Evolutionary conservation across 2,113 vertebrate species (phyloP), one percentile per base, ranked within the genome.

Genomic region (Taurulus bubalis): DNA sequence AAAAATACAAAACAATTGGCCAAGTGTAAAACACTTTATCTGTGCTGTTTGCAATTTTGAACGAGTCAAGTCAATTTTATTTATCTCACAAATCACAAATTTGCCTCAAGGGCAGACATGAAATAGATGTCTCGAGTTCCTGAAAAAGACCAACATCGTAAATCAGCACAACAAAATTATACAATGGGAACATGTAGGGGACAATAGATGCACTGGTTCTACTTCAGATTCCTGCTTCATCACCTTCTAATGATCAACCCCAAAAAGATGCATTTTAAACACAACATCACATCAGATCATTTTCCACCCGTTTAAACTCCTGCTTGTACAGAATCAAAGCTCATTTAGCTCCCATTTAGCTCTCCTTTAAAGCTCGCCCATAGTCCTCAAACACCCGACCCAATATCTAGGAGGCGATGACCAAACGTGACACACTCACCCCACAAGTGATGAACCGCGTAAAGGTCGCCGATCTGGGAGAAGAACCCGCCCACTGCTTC

Each of bases 401-500:
- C 55, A 47, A 16, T 2, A 16, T 56, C n/a, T 53, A 18, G 6
- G 18, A 55, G 24, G 8, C n/a, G 18, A 56, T 56, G 49, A 40
- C 45, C 28, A 32, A 20, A 4, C 34, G 24, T 24, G 8, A 28
- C 34, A 45, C 24, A 79, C 96, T 94, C 93, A 99, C 98, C 98
- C 98, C 98, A 99, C 66, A 99, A 94, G 81, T 99, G 98, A 84
- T 99, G 97, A 69, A 99, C 98, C 0, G 97, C 95, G 1, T 99
- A 99, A 16, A 99, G 94, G 80, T 98, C 96, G 45, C 98, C 98
- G 0, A 98, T 97, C 92, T 99, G 98, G 0, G 97, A 97, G 95
- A 99, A 99, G 93, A 99, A 99, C 4, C 98, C 98, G 0, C 98
- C 98, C 0, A 99, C 97, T 0, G 97, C 98, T 86, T 99, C 98